Percentiles rank a stretch among this genome's conserved stretches.
These are phyloP conservation scores for Xestia ashworthii DNA, from an alignment of 2,888 invertebrate species.

Conservation along the genomic window DNA sequence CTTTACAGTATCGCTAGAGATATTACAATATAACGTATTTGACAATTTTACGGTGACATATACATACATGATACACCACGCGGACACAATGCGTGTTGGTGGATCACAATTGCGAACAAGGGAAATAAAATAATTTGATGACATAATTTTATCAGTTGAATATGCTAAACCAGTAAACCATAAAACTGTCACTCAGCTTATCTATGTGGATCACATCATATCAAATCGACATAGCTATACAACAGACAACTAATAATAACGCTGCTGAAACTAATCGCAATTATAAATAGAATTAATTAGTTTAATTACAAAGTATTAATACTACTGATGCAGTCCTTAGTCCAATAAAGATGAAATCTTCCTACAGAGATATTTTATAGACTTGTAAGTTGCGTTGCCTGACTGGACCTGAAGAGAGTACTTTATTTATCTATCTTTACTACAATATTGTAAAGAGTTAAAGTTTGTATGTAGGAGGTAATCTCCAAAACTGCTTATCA, in stretches of 20 bases:
- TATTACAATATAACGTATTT: too few relatives aligned
- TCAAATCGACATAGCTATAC: conserved; percentile 10
- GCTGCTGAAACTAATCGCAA: conserved; percentile 6
- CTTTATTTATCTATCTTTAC: not conserved
- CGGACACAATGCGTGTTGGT: too few relatives aligned
- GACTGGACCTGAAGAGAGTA: not conserved
- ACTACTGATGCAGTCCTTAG: not conserved
- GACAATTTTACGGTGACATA: too few relatives aligned
- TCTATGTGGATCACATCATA: conserved; percentile 37
- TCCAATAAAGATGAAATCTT: not conserved
- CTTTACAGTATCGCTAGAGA: too few relatives aligned
- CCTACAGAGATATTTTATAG: not conserved
- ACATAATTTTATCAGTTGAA: too few relatives aligned
- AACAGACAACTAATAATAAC: conserved; percentile 24
- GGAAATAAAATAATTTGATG: too few relatives aligned
- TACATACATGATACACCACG: too few relatives aligned
- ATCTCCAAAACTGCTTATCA: not conserved
- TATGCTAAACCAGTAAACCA: conserved; percentile 13
- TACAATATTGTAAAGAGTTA: not conserved
- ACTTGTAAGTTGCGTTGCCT: not conserved
- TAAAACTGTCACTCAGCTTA: conserved; percentile 24
- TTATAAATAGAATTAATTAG: conserved; percentile 16
- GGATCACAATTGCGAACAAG: too few relatives aligned
- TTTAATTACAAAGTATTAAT: not conserved
- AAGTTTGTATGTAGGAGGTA: not conserved